Base-by-base conservation (phyloP, 2,113 vertebrate species). In the Lamprologus lemairii region DNA sequence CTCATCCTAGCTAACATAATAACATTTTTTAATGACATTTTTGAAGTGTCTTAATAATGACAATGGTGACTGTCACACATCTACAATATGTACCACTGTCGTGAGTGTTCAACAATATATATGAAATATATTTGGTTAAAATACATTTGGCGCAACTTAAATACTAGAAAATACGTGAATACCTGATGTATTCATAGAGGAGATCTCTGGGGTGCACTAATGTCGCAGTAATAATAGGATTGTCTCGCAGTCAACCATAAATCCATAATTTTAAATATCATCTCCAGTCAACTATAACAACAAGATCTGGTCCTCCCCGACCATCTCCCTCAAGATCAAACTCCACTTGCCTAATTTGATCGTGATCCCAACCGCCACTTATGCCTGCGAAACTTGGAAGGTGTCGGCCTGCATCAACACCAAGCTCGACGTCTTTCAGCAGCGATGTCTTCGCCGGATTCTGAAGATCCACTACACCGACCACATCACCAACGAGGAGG, bases 321-420 rank as follows among this genome's bases (percentile, higher is more conserved):
- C 12, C 12, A 28, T 58, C 55, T 28, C 54, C 54, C 23, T 57
- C 12, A 57, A 14, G 54, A 57, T 57, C 12, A 26, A 57, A 26
- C 54, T 26, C 1, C 0, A 0, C 7, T 2, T 14, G 23, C 23
- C 0, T 26, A 57, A 26, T 57, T 57, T 0, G 2, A 57, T 26
- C 1, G 3, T 57, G 2, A 26, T 26, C 23, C 23, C 23, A 57
- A 57, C 23, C 1, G 4, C 54, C 23, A 57, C 0, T 26, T 26
- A 26, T 57, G 54, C 54, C 23, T 4, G 55, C 2, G 1, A 58
- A 1, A 58, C 55, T 58, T 58, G 57, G 55, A 58, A 58, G 26
- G 57, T 1, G 1, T 31, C 2, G 5, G 5, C 1, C 13, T 58
- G 55, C 55, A 28, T 58, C 23, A 28, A 9, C 55, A 58, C 23